Evolutionary conservation across 30 jellyfish, hydroid and myxozoan species (phyloP), one percentile per base, ranked within the genome.

Genomic region (Turritopsis dohrnii): DNA sequence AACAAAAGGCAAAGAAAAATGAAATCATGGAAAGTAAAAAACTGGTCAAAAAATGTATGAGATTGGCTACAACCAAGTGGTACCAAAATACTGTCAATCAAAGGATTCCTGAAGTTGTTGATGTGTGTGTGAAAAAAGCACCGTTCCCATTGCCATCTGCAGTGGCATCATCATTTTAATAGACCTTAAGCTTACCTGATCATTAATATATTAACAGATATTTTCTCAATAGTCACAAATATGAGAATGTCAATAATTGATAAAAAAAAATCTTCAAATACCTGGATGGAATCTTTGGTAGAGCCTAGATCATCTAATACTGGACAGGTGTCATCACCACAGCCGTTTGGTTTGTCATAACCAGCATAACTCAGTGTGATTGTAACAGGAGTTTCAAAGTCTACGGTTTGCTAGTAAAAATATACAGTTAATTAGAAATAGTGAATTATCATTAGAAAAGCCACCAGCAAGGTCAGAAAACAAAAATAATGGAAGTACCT

Each of bases 261-360:
- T 17, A 72, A 19, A 16, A 21, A 76, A 52, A 18, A 9, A 18
- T 27, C n/a, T 0, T 21, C 1, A 28, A 76, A 28, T 0, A 76
- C 84, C 79, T 76, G 71, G 66, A 28, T 52, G 13, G 7, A 23
- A 54, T 69, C 28, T 9, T 28, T 76, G n/a, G 1, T 76, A 1
- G 31, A 24, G 23, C 89, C 89, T 65, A 20, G 66, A 9, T 27
- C 28, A 66, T 82, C 89, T 17, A 82, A 20, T 4, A 82, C 65
- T 23, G 89, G 86, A 82, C 89, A 82, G 25, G 86, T 66, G 0
- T 0, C 8, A 0, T 20, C 30, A 20, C 86, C 83, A 8, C 89
- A 82, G 28, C 83, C 83, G 0, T 21, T 7, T n/a, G 22, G 83
- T 25, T 71, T 27, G 28, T 21, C 74, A 71, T 66, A 71, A 4